These are phyloP conservation scores for Propithecus perrieri DNA, from an alignment of 2,797 vertebrate genomes.

Conservation along the genomic window DNA sequence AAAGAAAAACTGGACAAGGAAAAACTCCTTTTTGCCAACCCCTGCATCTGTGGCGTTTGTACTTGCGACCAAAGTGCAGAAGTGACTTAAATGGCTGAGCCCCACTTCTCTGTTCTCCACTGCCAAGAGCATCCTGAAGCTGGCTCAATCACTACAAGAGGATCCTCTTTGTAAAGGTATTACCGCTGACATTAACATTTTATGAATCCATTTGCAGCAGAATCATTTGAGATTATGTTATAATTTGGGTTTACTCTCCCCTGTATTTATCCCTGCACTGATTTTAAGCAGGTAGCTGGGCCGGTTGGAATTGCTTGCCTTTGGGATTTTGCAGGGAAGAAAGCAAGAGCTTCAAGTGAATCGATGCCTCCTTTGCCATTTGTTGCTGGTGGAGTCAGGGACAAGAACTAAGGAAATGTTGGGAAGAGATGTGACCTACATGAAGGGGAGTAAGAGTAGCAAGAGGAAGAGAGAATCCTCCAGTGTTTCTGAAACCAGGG, in stretches of 20 bases:
- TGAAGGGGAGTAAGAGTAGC: too few relatives aligned
- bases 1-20: background rate
- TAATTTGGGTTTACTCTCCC: background rate
- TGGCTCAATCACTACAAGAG: background rate
- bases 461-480: background rate
- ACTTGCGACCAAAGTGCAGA: background rate
- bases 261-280: background rate
- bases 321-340: background rate
- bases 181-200: background rate
- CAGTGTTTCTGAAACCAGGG: background rate
- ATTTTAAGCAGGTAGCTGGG: background rate
- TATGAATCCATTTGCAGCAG: background rate
- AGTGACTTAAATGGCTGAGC: background rate
- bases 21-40: background rate
- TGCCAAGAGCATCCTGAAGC: background rate
- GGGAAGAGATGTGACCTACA: background rate
- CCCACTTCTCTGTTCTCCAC: background rate
- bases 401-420: background rate
- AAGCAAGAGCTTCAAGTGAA: background rate
- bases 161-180: background rate
- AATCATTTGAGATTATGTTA: background rate
- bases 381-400: background rate
- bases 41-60: too few relatives aligned
- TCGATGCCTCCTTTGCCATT: background rate
- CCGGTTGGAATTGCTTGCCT: background rate